These are phyloP conservation scores for Papilio polyxenes DNA, from an alignment of 1,140 invertebrate species.

Conservation along the genomic window DNA sequence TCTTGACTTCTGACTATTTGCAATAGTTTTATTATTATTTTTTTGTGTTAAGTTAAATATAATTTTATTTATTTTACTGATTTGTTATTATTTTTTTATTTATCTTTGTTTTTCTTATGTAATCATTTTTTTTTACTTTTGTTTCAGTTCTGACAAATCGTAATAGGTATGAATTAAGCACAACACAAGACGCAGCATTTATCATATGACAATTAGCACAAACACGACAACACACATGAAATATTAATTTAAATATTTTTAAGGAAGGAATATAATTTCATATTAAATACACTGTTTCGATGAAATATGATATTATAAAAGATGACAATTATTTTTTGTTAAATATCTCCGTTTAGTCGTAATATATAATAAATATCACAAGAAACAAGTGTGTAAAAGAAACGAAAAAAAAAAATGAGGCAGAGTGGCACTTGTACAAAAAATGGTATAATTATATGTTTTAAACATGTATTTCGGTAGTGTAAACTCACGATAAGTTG, in stretches of 20 bases:
- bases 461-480: too few relatives aligned
- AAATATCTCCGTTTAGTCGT: too few relatives aligned
- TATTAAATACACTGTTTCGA: too few relatives aligned
- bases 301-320: neutral
- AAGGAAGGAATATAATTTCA: neutral
- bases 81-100: conserved; percentile 39
- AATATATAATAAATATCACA: too few relatives aligned
- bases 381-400: too few relatives aligned
- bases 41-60: too few relatives aligned
- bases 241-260: neutral
- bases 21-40: too few relatives aligned
- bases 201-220: neutral
- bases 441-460: too few relatives aligned
- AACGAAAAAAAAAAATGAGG: too few relatives aligned
- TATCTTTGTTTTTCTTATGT: conserved; percentile 40
- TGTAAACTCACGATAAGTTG: too few relatives aligned
- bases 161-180: conserved; percentile 46
- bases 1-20: too few relatives aligned
- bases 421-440: too few relatives aligned
- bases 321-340: neutral
- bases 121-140: conserved; percentile 52
- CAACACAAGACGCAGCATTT: neutral
- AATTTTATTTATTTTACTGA: neutral
- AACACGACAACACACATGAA: neutral
- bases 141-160: conserved; percentile 73